Percentiles rank a stretch among this genome's conserved stretches.
Conservation (phyloP, 2,888 invertebrate species). For the Sicus ferrugineus region DNA sequence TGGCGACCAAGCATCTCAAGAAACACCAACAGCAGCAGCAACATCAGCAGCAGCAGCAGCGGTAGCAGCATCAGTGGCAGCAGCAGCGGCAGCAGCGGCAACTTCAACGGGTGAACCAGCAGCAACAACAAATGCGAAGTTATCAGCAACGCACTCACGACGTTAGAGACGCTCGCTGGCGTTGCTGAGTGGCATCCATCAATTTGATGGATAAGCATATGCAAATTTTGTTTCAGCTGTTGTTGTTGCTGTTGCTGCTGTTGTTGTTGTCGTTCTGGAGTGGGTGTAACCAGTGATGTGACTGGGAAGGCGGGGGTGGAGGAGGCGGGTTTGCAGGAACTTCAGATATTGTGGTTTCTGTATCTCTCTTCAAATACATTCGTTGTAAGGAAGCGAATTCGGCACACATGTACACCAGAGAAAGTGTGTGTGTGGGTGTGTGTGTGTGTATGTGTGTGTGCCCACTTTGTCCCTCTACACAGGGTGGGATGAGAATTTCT, state of each 20-base stretch:
- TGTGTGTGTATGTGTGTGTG: not conserved
- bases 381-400: slow-evolving; percentile 52
- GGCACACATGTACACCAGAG: slow-evolving; percentile 56
- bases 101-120: not conserved
- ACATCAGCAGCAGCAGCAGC: not conserved
- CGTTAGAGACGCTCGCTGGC: slow-evolving; percentile 35
- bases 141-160: slow-evolving; percentile 22
- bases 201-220: slow-evolving; percentile 65
- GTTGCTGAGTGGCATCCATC: slow-evolving; percentile 62
- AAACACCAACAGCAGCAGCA: not conserved
- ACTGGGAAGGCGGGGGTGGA: slow-evolving; percentile 24
- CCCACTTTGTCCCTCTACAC: not conserved
- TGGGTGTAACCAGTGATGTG: slow-evolving; percentile 6
- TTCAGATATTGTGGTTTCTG: too few species aligned
- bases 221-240: slow-evolving; percentile 63
- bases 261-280: slow-evolving; percentile 23
- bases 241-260: slow-evolving; percentile 48
- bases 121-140: slow-evolving; percentile 7
- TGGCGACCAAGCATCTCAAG: not conserved
- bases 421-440: too few species aligned
- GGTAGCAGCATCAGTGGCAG: not conserved
- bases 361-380: slow-evolving; percentile 31
- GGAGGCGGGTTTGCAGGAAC: too few species aligned
- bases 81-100: not conserved
- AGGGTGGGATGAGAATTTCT: slow-evolving; percentile 12